Base-by-base conservation (phyloP, 2,888 invertebrate genomes). In the Siphonodentalium dalli region DNA sequence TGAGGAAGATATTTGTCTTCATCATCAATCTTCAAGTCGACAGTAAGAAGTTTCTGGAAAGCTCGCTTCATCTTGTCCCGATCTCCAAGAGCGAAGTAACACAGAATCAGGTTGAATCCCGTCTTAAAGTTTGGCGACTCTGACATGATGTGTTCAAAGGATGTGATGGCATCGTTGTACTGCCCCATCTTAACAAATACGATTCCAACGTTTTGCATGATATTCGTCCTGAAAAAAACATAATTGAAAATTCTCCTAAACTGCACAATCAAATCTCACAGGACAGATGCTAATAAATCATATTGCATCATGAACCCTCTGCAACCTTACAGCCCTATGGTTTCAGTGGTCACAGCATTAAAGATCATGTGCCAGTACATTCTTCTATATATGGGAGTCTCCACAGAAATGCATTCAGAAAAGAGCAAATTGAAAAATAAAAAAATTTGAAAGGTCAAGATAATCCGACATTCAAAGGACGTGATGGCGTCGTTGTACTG, bases 131-230 rank as follows among this genome's bases (percentile, higher is more conserved):
- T 92, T 0, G 95, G 90, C 68, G 91, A 89, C 81, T 98, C 97
- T 47, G 92, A 91, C 93, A 99, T 95, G 54, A 98, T 96, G 82
- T 94, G 96, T 79, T 99, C 98, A 82, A 99, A 94, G 72, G 93
- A 94, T 3, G 92, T 91, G 39, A 95, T 90, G 0, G 99, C 98
- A 80, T 99, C 98, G 46, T 91, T 90, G 82, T 94, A 94, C 80
- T 96, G 94, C 26, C 93, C 93, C 91, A 97, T 92, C 77, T 92
- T 91, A 23, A 98, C 92, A 77, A 98, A 91, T 23, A 96, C 87
- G 60, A 96, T 88, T 0, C 93, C 94, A 74, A 99, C 98, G 78
- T 99, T 99, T 83, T 97, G 96, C 88, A 97, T 95, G 65, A 99
- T 94, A 84, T 94, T 95, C 72, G 93, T 90, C 78, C 93, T 92